Percentiles rank a stretch among this genome's conserved stretches.
Evolutionary conservation across 2,797 vertebrate species (phyloP).

Genomic region (Eulemur mongoz): DNA sequence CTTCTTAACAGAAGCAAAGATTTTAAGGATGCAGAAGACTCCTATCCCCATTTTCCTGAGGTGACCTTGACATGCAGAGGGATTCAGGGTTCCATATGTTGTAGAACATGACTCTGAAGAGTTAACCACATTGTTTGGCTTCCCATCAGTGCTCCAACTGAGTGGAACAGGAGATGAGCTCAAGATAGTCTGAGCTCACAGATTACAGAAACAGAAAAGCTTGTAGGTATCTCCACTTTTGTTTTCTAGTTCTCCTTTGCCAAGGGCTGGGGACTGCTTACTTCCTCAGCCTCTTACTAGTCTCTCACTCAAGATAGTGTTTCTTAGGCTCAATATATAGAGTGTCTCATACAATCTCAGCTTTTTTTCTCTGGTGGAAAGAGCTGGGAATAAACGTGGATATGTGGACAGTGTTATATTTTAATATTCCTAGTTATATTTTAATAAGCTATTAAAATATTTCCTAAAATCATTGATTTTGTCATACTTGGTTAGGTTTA

Average conservation of each 20-base stretch:
- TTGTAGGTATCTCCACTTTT: background rate
- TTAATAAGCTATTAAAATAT: background rate
- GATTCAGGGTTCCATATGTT: background rate
- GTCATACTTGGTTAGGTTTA: background rate
- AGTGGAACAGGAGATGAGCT: background rate
- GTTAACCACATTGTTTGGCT: background rate
- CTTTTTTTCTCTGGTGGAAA: background rate
- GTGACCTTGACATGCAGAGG: background rate
- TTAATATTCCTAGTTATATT: background rate
- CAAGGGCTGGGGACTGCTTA: background rate
- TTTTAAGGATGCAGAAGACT: background rate
- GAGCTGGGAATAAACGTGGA: background rate
- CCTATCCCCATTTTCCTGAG: background rate
- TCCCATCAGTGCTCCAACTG: background rate
- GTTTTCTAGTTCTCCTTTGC: background rate
- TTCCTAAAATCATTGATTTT: conserved; percentile 26
- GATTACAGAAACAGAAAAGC: background rate
- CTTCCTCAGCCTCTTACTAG: background rate
- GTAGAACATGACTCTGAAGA: background rate
- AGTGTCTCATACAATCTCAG: background rate
- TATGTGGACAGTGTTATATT: background rate
- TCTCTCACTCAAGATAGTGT: background rate
- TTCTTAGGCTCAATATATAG: background rate
- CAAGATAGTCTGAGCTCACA: background rate
- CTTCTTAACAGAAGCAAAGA: background rate